Conservation (phyloP, 2,888 invertebrate genomes). For the Erebia aethiops region DNA sequence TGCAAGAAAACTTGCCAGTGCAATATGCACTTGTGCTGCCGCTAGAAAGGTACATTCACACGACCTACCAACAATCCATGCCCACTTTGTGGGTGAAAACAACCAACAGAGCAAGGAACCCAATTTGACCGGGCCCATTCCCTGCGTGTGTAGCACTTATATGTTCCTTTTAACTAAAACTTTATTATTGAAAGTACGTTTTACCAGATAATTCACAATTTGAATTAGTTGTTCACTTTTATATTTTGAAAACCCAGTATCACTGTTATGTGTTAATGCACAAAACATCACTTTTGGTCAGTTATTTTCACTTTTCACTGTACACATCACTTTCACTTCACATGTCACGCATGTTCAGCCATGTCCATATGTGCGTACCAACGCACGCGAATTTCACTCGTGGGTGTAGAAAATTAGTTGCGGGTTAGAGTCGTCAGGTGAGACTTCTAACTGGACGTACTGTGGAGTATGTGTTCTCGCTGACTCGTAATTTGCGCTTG, state of each 20-base stretch:
- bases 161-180: too few relatives aligned
- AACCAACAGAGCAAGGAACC: too few relatives aligned
- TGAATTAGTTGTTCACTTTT: slow-evolving; percentile 2
- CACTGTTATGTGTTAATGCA: neutral
- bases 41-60: too few relatives aligned
- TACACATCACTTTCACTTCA: slow-evolving; percentile 17
- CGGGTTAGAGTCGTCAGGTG: slow-evolving; percentile 85
- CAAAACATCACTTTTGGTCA: slow-evolving; percentile 1
- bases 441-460: slow-evolving; percentile 75
- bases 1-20: too few relatives aligned
- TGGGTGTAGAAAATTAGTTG: slow-evolving; percentile 95
- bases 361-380: slow-evolving; percentile 16
- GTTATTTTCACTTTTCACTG: slow-evolving; percentile 11
- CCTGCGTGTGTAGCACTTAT: too few relatives aligned
- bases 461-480: slow-evolving; percentile 73
- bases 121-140: too few relatives aligned
- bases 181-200: neutral
- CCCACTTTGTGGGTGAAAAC: too few relatives aligned
- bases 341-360: slow-evolving; percentile 11
- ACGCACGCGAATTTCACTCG: slow-evolving; percentile 55
- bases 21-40: too few relatives aligned
- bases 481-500: slow-evolving; percentile 70
- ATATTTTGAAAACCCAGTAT: slow-evolving; percentile 4
- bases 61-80: too few relatives aligned
- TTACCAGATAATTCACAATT: slow-evolving; percentile 18